A percentile compares a stretch with the other conserved stretches of the same genome.
Conservation (phyloP, 2,888 invertebrate genomes). For the Tenthredo amoena region DNA sequence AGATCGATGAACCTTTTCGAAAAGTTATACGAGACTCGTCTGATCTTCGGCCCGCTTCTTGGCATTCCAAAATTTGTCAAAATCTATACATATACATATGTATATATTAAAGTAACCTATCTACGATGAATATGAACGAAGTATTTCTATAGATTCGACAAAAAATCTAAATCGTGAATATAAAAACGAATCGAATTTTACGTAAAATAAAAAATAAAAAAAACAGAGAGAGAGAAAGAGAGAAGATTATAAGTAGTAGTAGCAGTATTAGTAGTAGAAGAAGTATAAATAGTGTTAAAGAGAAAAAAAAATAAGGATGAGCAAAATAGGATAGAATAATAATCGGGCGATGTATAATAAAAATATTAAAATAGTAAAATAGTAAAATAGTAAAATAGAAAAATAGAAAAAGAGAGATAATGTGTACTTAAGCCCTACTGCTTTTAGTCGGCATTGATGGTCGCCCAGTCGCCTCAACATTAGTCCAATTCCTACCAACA, state of each 20-base stretch:
- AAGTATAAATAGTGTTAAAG: constrained; percentile 38
- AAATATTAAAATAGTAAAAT: constrained; percentile 57
- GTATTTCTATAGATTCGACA: too few species aligned
- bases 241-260: not conserved
- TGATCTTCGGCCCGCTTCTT: not conserved
- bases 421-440: constrained; percentile 76
- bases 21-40: not conserved
- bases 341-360: constrained; percentile 51
- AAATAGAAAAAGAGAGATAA: constrained; percentile 63
- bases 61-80: not conserved
- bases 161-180: not conserved
- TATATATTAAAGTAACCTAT: not conserved
- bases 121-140: not conserved
- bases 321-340: constrained; percentile 11
- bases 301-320: constrained; percentile 48
- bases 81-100: not conserved
- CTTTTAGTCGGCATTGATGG: constrained; percentile 76
- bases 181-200: not conserved
- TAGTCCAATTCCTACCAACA: constrained; percentile 77
- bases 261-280: not conserved
- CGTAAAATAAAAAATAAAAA: not conserved
- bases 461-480: constrained; percentile 74
- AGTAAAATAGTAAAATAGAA: constrained; percentile 48
- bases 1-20: not conserved
- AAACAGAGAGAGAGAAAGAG: not conserved